Evolutionary conservation across 2,797 vertebrate species (phyloP).

Genomic region (Eulemur coronatus): DNA sequence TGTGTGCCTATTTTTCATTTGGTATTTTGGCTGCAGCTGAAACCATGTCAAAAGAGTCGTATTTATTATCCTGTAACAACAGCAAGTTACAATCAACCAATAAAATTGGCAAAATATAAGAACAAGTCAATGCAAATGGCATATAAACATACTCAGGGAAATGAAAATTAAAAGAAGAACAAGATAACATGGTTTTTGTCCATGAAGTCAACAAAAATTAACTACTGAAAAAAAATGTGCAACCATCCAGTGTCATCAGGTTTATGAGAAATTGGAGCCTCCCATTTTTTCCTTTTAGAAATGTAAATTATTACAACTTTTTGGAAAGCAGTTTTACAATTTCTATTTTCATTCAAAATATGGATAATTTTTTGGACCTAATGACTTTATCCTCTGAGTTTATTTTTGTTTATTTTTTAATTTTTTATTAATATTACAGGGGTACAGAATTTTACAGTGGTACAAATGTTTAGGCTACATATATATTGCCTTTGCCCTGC

Average conservation of each 20-base stretch:
- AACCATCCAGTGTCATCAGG: neutral
- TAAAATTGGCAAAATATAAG: neutral
- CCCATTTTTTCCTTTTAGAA: neutral
- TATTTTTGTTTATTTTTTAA: too few relatives aligned
- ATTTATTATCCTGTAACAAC: neutral
- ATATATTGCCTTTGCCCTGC: too few relatives aligned
- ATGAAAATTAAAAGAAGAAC: neutral
- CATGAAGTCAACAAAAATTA: neutral
- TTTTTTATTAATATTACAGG: too few relatives aligned
- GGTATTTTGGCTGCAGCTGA: neutral
- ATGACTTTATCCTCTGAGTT: too few relatives aligned
- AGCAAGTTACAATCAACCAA: neutral
- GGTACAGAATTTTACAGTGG: too few relatives aligned
- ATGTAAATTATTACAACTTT: neutral
- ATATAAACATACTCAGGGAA: neutral
- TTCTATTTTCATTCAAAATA: neutral
- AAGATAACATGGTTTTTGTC: neutral
- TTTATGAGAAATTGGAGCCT: neutral
- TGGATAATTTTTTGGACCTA: too few relatives aligned
- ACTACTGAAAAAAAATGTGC: neutral
- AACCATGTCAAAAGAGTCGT: neutral
- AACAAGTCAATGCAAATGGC: neutral
- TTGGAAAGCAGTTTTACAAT: neutral
- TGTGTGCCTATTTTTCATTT: neutral
- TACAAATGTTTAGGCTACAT: too few relatives aligned